These are phyloP conservation scores for Phocides pigmalion DNA, from an alignment of 1,140 invertebrate genomes.

Conservation along the genomic window DNA sequence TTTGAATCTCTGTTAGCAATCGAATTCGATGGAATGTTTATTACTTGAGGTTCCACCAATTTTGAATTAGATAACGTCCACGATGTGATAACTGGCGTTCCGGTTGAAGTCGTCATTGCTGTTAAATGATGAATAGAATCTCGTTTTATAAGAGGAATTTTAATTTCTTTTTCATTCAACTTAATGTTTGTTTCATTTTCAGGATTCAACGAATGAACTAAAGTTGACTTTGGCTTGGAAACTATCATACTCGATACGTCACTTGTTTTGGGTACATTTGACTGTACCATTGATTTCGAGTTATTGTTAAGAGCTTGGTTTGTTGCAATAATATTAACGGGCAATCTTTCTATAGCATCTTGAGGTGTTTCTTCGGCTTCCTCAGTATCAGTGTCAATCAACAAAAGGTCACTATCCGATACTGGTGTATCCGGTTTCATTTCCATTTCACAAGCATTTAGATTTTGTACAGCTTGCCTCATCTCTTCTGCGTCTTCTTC, in stretches of 20 bases:
- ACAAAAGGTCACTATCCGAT: slow-evolving; percentile 91
- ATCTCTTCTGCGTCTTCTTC: slow-evolving; percentile 91
- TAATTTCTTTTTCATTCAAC: slow-evolving; percentile 51
- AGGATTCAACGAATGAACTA: slow-evolving; percentile 49
- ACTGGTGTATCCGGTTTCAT: slow-evolving; percentile 93
- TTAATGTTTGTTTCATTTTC: slow-evolving; percentile 44
- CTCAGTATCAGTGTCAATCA: slow-evolving; percentile 94
- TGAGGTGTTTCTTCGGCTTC: slow-evolving; percentile 83
- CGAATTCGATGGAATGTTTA: slow-evolving; percentile 61
- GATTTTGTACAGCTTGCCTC: slow-evolving; percentile 90
- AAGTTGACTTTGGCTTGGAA: slow-evolving; percentile 57
- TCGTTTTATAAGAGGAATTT: slow-evolving; percentile 65
- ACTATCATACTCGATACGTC: slow-evolving; percentile 51
- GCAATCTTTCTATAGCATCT: slow-evolving; percentile 69
- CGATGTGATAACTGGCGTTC: slow-evolving; percentile 84
- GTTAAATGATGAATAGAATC: slow-evolving; percentile 67
- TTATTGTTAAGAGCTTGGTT: slow-evolving; percentile 57
- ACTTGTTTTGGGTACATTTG: slow-evolving; percentile 41
- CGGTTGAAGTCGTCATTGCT: slow-evolving; percentile 75
- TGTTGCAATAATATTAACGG: slow-evolving; percentile 72
- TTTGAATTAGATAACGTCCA: slow-evolving; percentile 78
- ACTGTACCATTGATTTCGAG: slow-evolving; percentile 45
- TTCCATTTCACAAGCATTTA: slow-evolving; percentile 89
- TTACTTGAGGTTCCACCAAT: slow-evolving; percentile 66
- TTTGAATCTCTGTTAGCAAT: slow-evolving; percentile 53